phyloP scores from a whole-genome alignment of 1,140 invertebrate species.

The Camponotus pennsylvanicus region DNA sequence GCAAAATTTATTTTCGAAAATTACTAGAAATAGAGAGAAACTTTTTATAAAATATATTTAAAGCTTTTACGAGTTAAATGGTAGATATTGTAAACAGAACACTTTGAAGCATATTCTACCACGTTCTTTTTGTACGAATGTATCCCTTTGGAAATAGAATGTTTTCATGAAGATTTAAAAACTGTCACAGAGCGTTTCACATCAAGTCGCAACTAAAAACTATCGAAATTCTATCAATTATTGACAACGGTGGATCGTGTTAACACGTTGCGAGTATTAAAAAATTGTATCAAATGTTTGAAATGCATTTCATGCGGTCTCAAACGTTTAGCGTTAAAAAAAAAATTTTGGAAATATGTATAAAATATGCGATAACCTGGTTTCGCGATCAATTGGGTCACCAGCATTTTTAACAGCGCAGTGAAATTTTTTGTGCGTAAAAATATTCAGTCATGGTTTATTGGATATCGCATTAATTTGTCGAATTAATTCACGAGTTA shows the following conservation, averaged over 20 bases:
- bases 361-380: not conserved
- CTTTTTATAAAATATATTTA: not conserved
- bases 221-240: constrained; percentile 9
- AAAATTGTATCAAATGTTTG: not conserved
- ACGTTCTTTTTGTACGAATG: not conserved
- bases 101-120: not conserved
- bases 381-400: constrained; percentile 4
- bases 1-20: not conserved
- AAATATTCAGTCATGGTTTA: constrained; percentile 8
- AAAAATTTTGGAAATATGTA: not conserved
- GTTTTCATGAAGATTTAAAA: not conserved
- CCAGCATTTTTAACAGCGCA: constrained; percentile 9
- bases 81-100: not conserved
- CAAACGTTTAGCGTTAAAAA: not conserved
- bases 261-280: not conserved
- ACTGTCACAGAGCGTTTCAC: not conserved
- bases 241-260: not conserved
- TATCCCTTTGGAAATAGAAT: not conserved
- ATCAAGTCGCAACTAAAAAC: not conserved
- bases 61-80: not conserved
- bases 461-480: constrained; percentile 44
- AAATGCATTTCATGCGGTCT: not conserved
- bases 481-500: constrained; percentile 42
- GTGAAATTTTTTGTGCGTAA: constrained; percentile 32
- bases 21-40: not conserved